phyloP scores from a whole-genome alignment of 2,797 vertebrate species.

The Euthynnus affinis region DNA sequence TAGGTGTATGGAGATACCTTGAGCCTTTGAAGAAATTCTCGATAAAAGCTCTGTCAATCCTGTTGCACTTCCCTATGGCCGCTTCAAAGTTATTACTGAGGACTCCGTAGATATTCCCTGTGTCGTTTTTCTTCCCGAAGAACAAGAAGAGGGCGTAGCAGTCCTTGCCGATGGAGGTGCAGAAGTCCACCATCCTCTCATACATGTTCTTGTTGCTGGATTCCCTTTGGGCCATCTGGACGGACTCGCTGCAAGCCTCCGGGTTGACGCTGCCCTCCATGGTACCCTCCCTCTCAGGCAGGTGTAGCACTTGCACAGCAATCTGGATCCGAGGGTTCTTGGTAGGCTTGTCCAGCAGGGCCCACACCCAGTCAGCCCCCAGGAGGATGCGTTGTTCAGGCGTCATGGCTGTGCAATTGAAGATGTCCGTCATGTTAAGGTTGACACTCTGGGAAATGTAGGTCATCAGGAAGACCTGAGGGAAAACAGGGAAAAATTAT shows the following conservation, averaged over 20 bases:
- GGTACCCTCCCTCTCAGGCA: conserved; percentile 40
- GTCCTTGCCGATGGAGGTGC: conserved; percentile 82
- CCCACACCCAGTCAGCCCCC: conserved; percentile 87
- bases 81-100: conserved; percentile 86
- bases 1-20: conserved; percentile 73
- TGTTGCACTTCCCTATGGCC: conserved; percentile 73
- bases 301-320: conserved; percentile 80
- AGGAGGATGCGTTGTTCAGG: conserved; percentile 82
- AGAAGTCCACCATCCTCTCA: conserved; percentile 84
- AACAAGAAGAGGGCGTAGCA: conserved; percentile 87
- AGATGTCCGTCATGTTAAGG: conserved; percentile 70
- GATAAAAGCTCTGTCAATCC: conserved; percentile 75
- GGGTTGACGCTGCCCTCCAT: background rate
- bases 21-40: conserved; percentile 85
- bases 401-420: conserved; percentile 86
- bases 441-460: conserved; percentile 81
- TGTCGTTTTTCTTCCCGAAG: conserved; percentile 78
- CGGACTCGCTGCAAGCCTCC: conserved; percentile 61
- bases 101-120: conserved; percentile 81
- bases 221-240: conserved; percentile 76
- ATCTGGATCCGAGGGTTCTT: conserved; percentile 84
- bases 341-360: conserved; percentile 75
- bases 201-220: conserved; percentile 63
- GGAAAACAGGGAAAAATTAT: background rate
- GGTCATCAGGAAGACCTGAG: conserved; percentile 85